A percentile compares a stretch with the other conserved stretches of the same genome.
These are phyloP conservation scores for Noctua comes DNA, from an alignment of 2,888 invertebrate genomes.

Conservation along the genomic window DNA sequence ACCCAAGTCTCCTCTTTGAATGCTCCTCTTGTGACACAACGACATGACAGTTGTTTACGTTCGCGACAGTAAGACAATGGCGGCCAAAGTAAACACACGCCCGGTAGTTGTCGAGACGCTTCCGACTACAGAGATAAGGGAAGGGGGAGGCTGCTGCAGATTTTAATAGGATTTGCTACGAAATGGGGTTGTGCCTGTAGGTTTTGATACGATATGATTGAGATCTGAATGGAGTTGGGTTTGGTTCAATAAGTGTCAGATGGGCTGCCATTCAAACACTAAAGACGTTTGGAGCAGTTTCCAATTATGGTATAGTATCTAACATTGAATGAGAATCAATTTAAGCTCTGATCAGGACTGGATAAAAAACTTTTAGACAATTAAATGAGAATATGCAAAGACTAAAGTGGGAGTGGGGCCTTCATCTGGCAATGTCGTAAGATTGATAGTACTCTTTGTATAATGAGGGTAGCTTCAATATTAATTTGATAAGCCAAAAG, in stretches of 20 bases:
- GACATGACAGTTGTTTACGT: slow-evolving; percentile 40
- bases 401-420: not conserved
- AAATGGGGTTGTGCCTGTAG: not conserved
- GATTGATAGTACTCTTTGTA: not conserved
- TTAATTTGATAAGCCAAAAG: not conserved
- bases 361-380: not conserved
- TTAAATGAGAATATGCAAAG: too few relatives aligned
- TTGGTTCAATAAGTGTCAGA: not conserved
- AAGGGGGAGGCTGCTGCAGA: not conserved
- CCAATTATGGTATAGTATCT: not conserved
- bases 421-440: not conserved
- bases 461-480: not conserved
- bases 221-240: not conserved
- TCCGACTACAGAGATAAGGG: slow-evolving; percentile 51
- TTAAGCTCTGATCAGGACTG: not conserved
- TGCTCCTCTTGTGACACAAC: slow-evolving; percentile 7
- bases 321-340: not conserved
- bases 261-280: not conserved
- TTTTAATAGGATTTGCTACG: slow-evolving; percentile 19
- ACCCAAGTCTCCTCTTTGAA: not conserved
- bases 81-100: slow-evolving; percentile 53
- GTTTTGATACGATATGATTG: not conserved
- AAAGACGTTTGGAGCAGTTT: not conserved
- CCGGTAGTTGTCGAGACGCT: slow-evolving; percentile 36
- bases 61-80: slow-evolving; percentile 55